phyloP scores from a whole-genome alignment of 2,797 vertebrate genomes.

The Triplophysa bombifrons region DNA sequence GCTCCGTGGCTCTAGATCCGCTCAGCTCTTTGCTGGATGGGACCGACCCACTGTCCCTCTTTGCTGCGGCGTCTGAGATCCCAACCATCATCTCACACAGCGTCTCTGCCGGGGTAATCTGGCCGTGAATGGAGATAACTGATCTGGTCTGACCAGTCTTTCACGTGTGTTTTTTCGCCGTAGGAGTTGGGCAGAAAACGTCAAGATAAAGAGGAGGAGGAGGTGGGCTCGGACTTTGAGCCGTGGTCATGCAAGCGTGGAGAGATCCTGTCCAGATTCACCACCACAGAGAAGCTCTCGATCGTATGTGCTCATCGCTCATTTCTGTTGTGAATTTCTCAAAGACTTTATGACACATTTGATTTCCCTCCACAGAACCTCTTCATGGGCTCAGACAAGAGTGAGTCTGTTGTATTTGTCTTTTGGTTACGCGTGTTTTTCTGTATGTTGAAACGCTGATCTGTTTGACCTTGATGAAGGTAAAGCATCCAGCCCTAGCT shows the following conservation, averaged over 20 bases:
- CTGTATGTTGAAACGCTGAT: neutral
- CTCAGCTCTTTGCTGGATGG: slow-evolving; percentile 93
- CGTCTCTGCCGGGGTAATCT: slow-evolving; percentile 68
- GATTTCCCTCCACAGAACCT: slow-evolving; percentile 81
- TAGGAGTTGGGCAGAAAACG: slow-evolving; percentile 85
- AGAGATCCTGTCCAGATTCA: slow-evolving; percentile 93
- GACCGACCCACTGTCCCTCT: slow-evolving; percentile 91
- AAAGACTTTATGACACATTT: neutral
- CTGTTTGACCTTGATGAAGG: slow-evolving; percentile 66
- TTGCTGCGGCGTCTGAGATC: slow-evolving; percentile 83
- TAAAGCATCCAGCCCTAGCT: slow-evolving; percentile 79
- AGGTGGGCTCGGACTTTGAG: slow-evolving; percentile 89
- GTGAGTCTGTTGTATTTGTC: slow-evolving; percentile 69
- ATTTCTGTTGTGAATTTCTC: neutral
- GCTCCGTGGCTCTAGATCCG: slow-evolving; percentile 84
- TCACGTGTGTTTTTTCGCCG: neutral
- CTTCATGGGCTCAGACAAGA: slow-evolving; percentile 93
- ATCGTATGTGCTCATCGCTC: slow-evolving; percentile 81
- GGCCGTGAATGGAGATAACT: too few relatives aligned
- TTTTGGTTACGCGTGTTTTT: neutral
- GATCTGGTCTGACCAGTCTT: too few relatives aligned
- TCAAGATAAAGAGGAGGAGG: slow-evolving; percentile 83
- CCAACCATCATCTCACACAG: slow-evolving; percentile 65
- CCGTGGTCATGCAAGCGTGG: slow-evolving; percentile 89
- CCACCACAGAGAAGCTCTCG: slow-evolving; percentile 95